A percentile compares a stretch with the other conserved stretches of the same genome.
Conservation (phyloP, 2,888 invertebrate species). For the Cephus rjabovi region DNA sequence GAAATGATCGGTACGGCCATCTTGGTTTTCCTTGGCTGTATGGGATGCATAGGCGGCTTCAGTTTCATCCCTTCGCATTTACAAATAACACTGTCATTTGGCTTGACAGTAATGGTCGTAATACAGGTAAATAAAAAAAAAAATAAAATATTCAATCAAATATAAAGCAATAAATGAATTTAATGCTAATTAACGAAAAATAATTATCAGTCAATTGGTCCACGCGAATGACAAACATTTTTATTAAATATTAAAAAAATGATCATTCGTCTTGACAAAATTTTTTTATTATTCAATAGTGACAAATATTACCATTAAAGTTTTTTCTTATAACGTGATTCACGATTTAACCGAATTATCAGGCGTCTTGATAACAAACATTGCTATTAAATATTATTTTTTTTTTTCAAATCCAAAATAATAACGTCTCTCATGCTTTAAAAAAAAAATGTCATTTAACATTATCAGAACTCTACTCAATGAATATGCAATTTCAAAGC, state of each 20-base stretch:
- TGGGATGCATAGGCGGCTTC: constrained; percentile 52
- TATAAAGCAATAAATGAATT: background rate
- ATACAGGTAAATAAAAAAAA: constrained; percentile 55
- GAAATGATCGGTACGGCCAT: constrained; percentile 60
- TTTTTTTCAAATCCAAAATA: background rate
- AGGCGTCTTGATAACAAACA: too few relatives aligned
- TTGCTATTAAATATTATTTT: background rate
- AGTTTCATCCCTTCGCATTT: constrained; percentile 46
- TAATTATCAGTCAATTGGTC: too few relatives aligned
- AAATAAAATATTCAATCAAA: constrained; percentile 17
- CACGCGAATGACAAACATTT: background rate
- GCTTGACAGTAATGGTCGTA: constrained; percentile 60
- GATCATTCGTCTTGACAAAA: too few relatives aligned
- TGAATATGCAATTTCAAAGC: too few relatives aligned
- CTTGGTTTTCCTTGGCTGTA: constrained; percentile 61
- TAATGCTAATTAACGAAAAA: background rate
- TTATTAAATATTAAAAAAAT: too few relatives aligned
- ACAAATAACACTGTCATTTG: constrained; percentile 59
- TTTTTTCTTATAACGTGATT: too few relatives aligned
- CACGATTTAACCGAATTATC: too few relatives aligned
- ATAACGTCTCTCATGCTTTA: background rate
- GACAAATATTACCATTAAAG: too few relatives aligned
- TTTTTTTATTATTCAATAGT: too few relatives aligned
- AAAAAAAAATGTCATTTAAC: too few relatives aligned
- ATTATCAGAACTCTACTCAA: too few relatives aligned